phyloP scores from a whole-genome alignment of 2,888 invertebrate species.

The Meloe dianella region DNA sequence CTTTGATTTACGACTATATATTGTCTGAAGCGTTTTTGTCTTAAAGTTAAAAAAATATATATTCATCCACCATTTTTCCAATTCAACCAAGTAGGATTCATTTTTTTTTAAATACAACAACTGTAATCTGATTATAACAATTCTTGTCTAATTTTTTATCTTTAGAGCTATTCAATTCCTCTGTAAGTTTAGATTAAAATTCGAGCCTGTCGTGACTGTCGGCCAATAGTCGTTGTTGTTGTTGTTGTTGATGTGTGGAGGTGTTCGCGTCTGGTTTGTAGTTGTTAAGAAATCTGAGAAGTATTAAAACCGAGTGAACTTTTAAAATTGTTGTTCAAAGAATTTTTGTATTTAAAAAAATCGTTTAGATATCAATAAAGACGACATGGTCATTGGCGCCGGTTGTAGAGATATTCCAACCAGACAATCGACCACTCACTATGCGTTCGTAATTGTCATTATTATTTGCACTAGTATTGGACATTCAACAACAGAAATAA shows the following conservation, averaged over 20 bases:
- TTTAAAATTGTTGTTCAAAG: constrained; percentile 21
- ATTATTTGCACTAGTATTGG: constrained; percentile 42
- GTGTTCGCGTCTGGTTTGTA: constrained; percentile 35
- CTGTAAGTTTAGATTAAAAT: not conserved
- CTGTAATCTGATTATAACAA: not conserved
- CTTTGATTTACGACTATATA: constrained; percentile 5
- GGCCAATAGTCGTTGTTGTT: constrained; percentile 15
- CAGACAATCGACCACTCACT: constrained; percentile 39
- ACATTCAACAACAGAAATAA: constrained; percentile 26
- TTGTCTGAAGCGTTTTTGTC: not conserved
- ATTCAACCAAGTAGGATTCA: not conserved
- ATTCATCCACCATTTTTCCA: not conserved
- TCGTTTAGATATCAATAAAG: constrained; percentile 17
- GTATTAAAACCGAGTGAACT: constrained; percentile 33
- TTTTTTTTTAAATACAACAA: not conserved
- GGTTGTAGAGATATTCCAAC: constrained; percentile 27
- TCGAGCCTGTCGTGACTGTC: not conserved
- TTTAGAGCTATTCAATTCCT: not conserved
- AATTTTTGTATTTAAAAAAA: constrained; percentile 16
- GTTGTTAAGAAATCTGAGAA: constrained; percentile 35
- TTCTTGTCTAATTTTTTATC: not conserved
- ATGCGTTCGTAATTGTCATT: constrained; percentile 45
- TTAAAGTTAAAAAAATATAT: not conserved
- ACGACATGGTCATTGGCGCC: constrained; percentile 42
- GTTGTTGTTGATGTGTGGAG: constrained; percentile 33